Evolutionary conservation across 2,113 vertebrate species (phyloP).

Genomic region (Solea solea): DNA sequence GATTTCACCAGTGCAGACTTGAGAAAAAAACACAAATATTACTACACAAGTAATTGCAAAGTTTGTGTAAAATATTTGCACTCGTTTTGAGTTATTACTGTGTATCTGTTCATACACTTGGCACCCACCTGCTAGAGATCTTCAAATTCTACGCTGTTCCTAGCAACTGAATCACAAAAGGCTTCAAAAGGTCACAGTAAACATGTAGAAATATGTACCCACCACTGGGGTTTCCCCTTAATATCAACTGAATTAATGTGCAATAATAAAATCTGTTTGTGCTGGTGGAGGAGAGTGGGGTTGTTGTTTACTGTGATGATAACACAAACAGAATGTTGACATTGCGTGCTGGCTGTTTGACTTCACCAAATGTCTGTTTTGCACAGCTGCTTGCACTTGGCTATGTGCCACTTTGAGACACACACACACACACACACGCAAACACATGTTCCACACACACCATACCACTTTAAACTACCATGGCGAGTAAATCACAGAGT

Average conservation of each 20-base stretch:
- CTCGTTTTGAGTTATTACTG: neutral
- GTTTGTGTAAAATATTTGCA: no score
- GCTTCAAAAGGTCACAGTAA: neutral
- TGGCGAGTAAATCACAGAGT: slow-evolving; percentile 18
- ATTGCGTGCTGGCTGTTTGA: slow-evolving; percentile 16
- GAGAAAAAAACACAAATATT: no score
- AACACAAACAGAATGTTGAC: slow-evolving; percentile 34
- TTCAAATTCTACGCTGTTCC: slow-evolving; percentile 48
- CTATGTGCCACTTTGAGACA: slow-evolving; percentile 9
- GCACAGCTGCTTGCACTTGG: slow-evolving; percentile 56
- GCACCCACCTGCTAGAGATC: slow-evolving; percentile 53
- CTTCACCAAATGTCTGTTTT: slow-evolving; percentile 28
- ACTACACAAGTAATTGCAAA: no score
- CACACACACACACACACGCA: slow-evolving; percentile 9
- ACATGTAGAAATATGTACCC: neutral
- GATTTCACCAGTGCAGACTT: no score
- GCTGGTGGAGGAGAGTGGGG: neutral
- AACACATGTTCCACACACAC: slow-evolving; percentile 34
- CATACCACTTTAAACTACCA: slow-evolving; percentile 6
- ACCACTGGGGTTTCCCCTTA: neutral
- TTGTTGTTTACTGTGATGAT: slow-evolving; percentile 23
- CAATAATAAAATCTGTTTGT: slow-evolving; percentile 3
- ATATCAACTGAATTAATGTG: neutral
- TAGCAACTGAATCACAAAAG: slow-evolving; percentile 7
- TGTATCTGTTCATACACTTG: neutral